Percentiles rank a stretch among this genome's conserved stretches.
These are phyloP conservation scores for Ectobius pallidus DNA, from an alignment of 2,888 invertebrate genomes.

Conservation along the genomic window DNA sequence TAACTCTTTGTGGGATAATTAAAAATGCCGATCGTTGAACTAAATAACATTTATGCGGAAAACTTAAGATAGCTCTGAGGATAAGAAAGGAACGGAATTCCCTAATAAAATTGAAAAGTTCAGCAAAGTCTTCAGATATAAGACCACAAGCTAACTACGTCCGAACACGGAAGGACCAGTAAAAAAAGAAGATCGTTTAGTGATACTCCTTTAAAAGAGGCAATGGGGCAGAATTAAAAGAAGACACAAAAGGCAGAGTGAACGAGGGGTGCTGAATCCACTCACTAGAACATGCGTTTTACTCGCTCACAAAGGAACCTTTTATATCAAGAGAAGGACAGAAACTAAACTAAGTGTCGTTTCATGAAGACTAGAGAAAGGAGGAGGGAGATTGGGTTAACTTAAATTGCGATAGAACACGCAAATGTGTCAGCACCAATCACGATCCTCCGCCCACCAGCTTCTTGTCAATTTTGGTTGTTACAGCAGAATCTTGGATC, in stretches of 20 bases:
- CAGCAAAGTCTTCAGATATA: too few species aligned
- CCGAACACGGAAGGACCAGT: not conserved
- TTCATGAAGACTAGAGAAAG: not conserved
- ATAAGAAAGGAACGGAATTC: too few species aligned
- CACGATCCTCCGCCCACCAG: not conserved
- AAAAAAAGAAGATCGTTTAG: slow-evolving; percentile 5
- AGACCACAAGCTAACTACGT: not conserved
- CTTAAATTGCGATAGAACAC: slow-evolving; percentile 20
- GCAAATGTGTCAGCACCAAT: slow-evolving; percentile 13
- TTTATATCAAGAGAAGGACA: slow-evolving; percentile 5
- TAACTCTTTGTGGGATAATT: too few species aligned
- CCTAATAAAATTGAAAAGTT: too few species aligned
- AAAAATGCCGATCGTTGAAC: too few species aligned
- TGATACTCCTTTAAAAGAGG: slow-evolving; percentile 21
- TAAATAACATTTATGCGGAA: too few species aligned
- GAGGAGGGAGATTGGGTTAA: slow-evolving; percentile 18
- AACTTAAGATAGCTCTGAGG: too few species aligned
- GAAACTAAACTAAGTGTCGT: slow-evolving; percentile 17
- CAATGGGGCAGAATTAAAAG: slow-evolving; percentile 23
- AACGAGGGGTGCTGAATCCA: not conserved
- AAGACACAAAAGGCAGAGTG: slow-evolving; percentile 8
- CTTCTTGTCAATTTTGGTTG: slow-evolving; percentile 13
- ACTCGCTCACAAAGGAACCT: not conserved
- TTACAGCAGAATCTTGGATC: not conserved
- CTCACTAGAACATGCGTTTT: slow-evolving; percentile 15